Evolutionary conservation across 2,888 invertebrate genomes (phyloP).

Genomic region (Heliconius charithonia): DNA sequence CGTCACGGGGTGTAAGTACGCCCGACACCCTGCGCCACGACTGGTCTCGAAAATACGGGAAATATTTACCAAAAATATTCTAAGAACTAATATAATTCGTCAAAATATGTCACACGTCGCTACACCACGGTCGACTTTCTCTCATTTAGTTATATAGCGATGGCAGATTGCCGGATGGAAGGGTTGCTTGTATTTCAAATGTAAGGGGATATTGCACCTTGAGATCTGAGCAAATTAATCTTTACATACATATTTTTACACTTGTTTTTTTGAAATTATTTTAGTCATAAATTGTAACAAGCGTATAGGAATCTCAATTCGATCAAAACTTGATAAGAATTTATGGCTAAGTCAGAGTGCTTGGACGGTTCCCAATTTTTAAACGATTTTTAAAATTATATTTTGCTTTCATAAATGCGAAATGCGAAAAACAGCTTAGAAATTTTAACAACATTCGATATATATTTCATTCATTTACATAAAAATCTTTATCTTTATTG

Average conservation of each 20-base stretch:
- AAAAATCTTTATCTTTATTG: neutral
- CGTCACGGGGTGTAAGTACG: no score
- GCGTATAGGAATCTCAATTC: no score
- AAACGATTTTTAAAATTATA: no score
- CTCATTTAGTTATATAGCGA: neutral
- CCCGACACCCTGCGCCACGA: no score
- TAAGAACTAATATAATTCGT: neutral
- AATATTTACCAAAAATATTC: neutral
- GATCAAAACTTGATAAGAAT: no score
- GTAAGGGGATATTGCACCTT: constrained; percentile 1
- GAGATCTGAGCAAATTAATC: neutral
- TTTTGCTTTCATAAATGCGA: no score
- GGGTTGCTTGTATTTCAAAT: neutral
- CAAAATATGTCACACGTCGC: neutral
- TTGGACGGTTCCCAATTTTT: no score
- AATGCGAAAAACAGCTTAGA: no score
- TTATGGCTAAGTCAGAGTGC: no score
- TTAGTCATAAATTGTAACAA: no score
- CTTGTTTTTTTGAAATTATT: neutral
- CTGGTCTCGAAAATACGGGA: neutral
- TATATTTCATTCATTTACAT: no score
- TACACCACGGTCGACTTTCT: neutral
- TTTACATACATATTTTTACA: neutral
- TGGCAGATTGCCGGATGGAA: constrained; percentile 8
- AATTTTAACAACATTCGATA: no score